These are phyloP conservation scores for honey bee (Apis mellifera) DNA, from an alignment of 1,140 invertebrate genomes.

Conservation along the genomic window DNA sequence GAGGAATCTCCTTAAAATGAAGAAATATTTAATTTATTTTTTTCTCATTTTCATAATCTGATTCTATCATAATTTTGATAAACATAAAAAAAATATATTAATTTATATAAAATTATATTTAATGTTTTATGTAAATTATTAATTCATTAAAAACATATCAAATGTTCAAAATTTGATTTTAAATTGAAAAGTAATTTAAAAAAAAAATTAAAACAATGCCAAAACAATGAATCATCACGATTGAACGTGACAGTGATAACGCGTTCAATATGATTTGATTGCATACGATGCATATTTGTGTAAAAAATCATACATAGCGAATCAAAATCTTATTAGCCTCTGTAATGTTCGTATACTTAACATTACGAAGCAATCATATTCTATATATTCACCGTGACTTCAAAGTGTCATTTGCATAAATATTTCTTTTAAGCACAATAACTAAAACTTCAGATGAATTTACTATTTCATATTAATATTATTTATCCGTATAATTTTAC, in stretches of 20 bases:
- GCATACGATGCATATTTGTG: background rate
- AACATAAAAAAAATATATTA: background rate
- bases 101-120: background rate
- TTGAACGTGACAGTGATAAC: slow-evolving; percentile 43
- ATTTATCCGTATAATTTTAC: slow-evolving; percentile 20
- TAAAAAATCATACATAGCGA: background rate
- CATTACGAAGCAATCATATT: background rate
- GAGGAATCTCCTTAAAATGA: slow-evolving; percentile 16
- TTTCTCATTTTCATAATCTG: background rate
- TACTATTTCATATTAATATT: background rate
- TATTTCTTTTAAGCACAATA: background rate
- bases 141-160: too few relatives aligned
- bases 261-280: slow-evolving; percentile 13
- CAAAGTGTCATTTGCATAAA: slow-evolving; percentile 12
- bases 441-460: background rate
- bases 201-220: background rate
- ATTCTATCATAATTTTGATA: too few relatives aligned
- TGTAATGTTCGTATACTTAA: background rate
- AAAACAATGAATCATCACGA: slow-evolving; percentile 36
- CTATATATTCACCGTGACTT: slow-evolving; percentile 9
- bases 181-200: background rate
- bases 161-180: too few relatives aligned
- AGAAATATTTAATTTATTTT: slow-evolving; percentile 24
- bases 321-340: background rate
- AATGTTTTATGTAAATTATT: too few relatives aligned